Evolutionary conservation across 2,113 vertebrate species (phyloP).

Genomic region (Aramus guarauna): DNA sequence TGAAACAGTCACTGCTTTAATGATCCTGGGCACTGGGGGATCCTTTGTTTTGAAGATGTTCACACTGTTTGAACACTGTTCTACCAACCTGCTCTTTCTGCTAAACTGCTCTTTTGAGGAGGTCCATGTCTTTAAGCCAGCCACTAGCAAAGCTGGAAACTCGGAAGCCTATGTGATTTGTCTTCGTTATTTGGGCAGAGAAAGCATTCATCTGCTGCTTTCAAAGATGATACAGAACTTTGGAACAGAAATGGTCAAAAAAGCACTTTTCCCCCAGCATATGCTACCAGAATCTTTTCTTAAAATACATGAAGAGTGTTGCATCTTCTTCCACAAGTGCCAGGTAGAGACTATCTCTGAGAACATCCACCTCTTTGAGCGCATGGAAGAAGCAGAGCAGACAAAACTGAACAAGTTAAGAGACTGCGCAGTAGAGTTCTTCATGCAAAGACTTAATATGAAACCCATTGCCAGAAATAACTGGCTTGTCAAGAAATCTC

Average conservation of each 20-base stretch:
- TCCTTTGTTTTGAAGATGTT: slow-evolving; percentile 98
- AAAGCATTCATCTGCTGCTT: slow-evolving; percentile 76
- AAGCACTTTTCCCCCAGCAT: slow-evolving; percentile 80
- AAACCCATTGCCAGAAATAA: slow-evolving; percentile 77
- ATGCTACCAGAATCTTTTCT: slow-evolving; percentile 84
- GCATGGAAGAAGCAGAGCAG: slow-evolving; percentile 72
- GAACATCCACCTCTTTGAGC: slow-evolving; percentile 85
- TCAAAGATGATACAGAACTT: slow-evolving; percentile 87
- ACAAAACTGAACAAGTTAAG: slow-evolving; percentile 76
- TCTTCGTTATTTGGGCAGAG: slow-evolving; percentile 79
- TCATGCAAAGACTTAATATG: slow-evolving; percentile 79
- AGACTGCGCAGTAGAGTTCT: slow-evolving; percentile 80
- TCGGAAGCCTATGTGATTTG: slow-evolving; percentile 93
- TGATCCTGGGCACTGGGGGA: slow-evolving; percentile 81
- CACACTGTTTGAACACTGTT: slow-evolving; percentile 92
- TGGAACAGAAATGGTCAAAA: slow-evolving; percentile 73
- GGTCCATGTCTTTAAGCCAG: slow-evolving; percentile 91
- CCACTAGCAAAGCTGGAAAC: slow-evolving; percentile 95
- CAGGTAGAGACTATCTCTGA: slow-evolving; percentile 90
- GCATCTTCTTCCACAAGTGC: slow-evolving; percentile 81
- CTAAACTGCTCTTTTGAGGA: slow-evolving; percentile 86
- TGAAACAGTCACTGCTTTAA: slow-evolving; percentile 85
- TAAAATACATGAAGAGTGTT: slow-evolving; percentile 83
- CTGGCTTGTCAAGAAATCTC: slow-evolving; percentile 85
- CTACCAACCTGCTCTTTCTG: slow-evolving; percentile 88